Base-by-base conservation (phyloP, 2,113 vertebrate genomes). In the Pedionomus torquatus region DNA sequence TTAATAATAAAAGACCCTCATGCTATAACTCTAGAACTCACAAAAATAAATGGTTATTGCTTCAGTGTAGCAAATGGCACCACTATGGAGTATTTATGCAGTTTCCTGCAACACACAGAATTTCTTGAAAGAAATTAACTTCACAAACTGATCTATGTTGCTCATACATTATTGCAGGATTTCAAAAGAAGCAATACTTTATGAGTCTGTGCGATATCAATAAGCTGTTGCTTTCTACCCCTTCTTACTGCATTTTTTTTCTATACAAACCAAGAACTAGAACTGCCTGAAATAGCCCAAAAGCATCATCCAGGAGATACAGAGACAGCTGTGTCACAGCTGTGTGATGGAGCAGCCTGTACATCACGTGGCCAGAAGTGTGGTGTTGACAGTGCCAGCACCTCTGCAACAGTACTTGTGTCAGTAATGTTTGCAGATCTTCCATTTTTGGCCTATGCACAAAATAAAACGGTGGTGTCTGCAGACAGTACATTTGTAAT, bases 21-120 rank as follows among this genome's bases (percentile, higher is more conserved):
- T 63, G 14, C 55, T 64, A n/a, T 86, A 88, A 77, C 46, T 89
- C 61, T 87, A 89, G 49, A 93, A 93, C 75, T 87, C 96, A 94
- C 90, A 95, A 95, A 97, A 98, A 97, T 76, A 97, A 97, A 97
- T 94, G 66, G 90, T 85, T 97, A 91, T 95, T 94, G 66, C 77
- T 75, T 92, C 41, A 33, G 60, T 64, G 48, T 51, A 97, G 96
- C 92, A 98, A 97, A 97, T 97, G 92, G 93, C 49, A 76, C 69
- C 21, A 23, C 76, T 95, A 89, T 12, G 28, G 84, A 87, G 65
- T 95, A 96, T 97, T 95, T 94, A 95, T 91, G 83, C 69, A 83
- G 86, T 87, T 94, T 95, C 61, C 66, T 83, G 69, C 81, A 92
- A 92, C 61, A 86, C 12, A 37, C 7, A 80, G 52, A 89, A 82